Evolutionary conservation across 2,113 vertebrate genomes (phyloP).

Genomic region (Speoplatyrhinus poulsoni): DNA sequence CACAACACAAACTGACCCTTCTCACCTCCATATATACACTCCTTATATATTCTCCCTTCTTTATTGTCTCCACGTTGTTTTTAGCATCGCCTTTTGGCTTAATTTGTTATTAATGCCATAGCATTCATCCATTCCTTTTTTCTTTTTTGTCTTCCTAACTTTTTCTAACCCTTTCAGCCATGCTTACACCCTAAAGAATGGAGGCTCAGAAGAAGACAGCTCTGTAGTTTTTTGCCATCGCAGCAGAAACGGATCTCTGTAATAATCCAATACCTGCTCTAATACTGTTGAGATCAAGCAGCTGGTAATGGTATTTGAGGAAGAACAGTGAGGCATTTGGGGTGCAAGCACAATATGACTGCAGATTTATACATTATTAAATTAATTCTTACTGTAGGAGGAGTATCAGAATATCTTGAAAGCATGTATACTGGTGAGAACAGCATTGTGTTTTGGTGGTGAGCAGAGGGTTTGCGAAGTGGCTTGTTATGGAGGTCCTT

Average conservation of each 20-base stretch:
- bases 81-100: constrained; percentile 5
- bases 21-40: constrained; percentile 20
- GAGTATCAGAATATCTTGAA: constrained; percentile 27
- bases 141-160: constrained; percentile 12
- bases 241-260: constrained; percentile 23
- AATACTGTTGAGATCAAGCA: constrained; percentile 24
- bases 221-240: constrained; percentile 49
- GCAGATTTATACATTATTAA: constrained; percentile 50
- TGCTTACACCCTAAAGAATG: constrained; percentile 2
- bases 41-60: constrained; percentile 12
- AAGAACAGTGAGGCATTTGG: constrained; percentile 27
- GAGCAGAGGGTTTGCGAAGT: constrained; percentile 43
- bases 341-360: constrained; percentile 34
- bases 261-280: constrained; percentile 29
- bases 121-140: not conserved
- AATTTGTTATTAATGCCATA: not conserved
- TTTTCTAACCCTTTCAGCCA: constrained; percentile 9
- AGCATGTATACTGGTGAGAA: constrained; percentile 36
- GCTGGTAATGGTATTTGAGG: constrained; percentile 34
- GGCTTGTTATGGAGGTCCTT: constrained; percentile 43
- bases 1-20: constrained; percentile 23
- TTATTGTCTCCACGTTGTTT: constrained; percentile 23
- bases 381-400: constrained; percentile 35
- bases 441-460: constrained; percentile 35
- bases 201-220: constrained; percentile 36